phyloP scores from a whole-genome alignment of 2,888 invertebrate genomes.

The Helicoverpa assulta region DNA sequence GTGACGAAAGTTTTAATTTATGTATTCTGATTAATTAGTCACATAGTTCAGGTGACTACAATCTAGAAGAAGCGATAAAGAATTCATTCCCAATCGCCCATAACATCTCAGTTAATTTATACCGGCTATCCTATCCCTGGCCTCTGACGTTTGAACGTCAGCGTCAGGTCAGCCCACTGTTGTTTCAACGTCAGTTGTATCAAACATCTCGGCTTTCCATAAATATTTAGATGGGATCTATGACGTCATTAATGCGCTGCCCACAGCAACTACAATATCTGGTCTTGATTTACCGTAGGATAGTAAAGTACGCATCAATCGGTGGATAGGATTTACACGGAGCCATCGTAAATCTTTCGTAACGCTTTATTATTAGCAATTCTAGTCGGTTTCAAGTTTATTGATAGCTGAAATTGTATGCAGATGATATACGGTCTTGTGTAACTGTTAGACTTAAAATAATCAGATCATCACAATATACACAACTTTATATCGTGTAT shows the following conservation, averaged over 20 bases:
- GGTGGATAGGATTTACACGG: slow-evolving; percentile 23
- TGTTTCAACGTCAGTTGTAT: slow-evolving; percentile 10
- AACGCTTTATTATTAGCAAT: slow-evolving; percentile 19
- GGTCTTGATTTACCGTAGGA: slow-evolving; percentile 21
- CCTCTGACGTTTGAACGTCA: slow-evolving; percentile 28
- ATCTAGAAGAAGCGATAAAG: background rate
- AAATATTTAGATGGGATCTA: slow-evolving; percentile 38
- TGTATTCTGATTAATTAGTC: background rate
- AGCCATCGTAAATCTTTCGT: slow-evolving; percentile 21
- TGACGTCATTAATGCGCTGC: slow-evolving; percentile 40
- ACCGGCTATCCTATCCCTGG: slow-evolving; percentile 18
- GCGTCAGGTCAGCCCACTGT: slow-evolving; percentile 7
- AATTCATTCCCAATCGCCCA: too few species aligned
- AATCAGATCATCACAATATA: slow-evolving; percentile 13
- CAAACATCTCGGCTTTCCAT: slow-evolving; percentile 14
- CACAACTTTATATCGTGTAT: background rate
- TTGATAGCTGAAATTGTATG: slow-evolving; percentile 26
- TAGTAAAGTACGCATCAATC: slow-evolving; percentile 26
- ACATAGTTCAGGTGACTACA: background rate
- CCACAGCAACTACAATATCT: slow-evolving; percentile 19
- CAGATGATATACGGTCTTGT: slow-evolving; percentile 2
- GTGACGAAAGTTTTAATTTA: background rate
- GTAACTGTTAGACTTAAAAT: slow-evolving; percentile 6
- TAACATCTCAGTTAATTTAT: background rate
- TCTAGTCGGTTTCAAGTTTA: slow-evolving; percentile 34